phyloP scores from a whole-genome alignment of 2,888 invertebrate genomes.

The Tiliacea aurago region DNA sequence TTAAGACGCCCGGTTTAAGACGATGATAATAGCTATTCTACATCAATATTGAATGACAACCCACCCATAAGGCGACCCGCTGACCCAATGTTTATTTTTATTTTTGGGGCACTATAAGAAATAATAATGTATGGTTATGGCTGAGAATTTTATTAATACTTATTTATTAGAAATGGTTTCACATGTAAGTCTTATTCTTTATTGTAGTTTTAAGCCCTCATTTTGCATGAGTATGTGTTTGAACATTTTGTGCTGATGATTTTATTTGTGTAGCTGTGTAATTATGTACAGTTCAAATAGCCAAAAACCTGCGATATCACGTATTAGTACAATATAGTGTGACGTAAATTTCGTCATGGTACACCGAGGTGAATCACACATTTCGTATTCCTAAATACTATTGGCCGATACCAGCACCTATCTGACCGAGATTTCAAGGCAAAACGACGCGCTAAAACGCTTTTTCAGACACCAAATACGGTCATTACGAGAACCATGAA shows the following conservation, averaged over 20 bases:
- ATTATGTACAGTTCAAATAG: not conserved
- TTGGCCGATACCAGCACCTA: constrained; percentile 35
- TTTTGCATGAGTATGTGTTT: not conserved
- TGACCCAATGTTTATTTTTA: not conserved
- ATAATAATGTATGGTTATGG: not conserved
- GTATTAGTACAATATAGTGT: constrained; percentile 52
- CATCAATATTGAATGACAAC: not conserved
- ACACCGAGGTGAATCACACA: constrained; percentile 62
- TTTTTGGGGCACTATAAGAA: not conserved
- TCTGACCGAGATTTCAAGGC: constrained; percentile 58
- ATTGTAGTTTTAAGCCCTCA: not conserved
- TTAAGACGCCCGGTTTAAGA: not conserved
- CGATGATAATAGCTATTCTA: not conserved
- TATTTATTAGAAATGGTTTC: not conserved
- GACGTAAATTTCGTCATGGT: constrained; percentile 75
- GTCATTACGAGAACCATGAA: constrained; percentile 19
- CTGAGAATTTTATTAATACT: not conserved
- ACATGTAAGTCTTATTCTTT: not conserved
- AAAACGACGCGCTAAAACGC: constrained; percentile 45
- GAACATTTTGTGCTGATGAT: not conserved
- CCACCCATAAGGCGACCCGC: too few relatives aligned
- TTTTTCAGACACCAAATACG: constrained; percentile 43
- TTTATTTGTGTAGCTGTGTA: not conserved
- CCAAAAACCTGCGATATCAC: constrained; percentile 20
- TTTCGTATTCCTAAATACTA: constrained; percentile 53